Evolutionary conservation across 2,113 vertebrate species (phyloP).

Genomic region (Malurus elegans): DNA sequence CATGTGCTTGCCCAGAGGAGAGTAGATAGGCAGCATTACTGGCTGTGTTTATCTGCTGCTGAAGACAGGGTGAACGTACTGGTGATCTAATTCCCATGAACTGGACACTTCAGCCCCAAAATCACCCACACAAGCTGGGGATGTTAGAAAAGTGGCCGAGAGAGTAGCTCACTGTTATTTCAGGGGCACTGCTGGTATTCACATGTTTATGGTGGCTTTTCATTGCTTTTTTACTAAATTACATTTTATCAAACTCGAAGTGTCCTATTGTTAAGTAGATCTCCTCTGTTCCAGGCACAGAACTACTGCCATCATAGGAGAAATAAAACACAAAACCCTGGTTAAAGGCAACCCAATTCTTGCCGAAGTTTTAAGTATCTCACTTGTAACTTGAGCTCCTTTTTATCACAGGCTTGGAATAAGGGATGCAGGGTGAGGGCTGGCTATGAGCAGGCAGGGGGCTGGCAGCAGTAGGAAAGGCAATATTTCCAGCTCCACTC

Average conservation of each 20-base stretch:
- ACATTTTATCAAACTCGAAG: background rate
- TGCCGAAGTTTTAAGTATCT: background rate
- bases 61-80: background rate
- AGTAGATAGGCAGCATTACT: fast-evolving
- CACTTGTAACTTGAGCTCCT: background rate
- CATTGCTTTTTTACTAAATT: background rate
- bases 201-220: background rate
- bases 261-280: background rate
- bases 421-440: background rate
- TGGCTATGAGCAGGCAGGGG: background rate
- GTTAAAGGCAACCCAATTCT: background rate
- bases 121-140: background rate
- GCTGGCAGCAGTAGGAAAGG: background rate
- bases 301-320: background rate
- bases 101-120: background rate
- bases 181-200: background rate
- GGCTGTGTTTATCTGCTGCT: background rate
- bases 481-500: background rate
- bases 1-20: background rate
- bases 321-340: background rate
- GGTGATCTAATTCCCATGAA: background rate
- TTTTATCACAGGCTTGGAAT: fast-evolving
- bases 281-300: background rate
- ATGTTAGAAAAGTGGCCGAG: fast-evolving
- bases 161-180: fast-evolving